Conservation (phyloP, 2,888 invertebrate species). For the Orthosia gothica region DNA sequence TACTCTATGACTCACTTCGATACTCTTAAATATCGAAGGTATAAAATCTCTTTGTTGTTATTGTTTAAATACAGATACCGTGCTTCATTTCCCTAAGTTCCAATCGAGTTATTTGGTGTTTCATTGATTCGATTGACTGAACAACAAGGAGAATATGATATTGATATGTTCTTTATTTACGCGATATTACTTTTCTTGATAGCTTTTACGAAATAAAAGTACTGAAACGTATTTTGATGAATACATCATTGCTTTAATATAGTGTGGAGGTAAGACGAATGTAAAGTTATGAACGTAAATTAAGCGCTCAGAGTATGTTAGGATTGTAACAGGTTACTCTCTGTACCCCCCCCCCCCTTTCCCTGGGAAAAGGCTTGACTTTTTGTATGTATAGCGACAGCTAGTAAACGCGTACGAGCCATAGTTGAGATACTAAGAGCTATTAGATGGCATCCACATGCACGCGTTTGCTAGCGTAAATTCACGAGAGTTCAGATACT, state of each 20-base stretch:
- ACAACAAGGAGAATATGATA: slow-evolving; percentile 17
- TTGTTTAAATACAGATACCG: slow-evolving; percentile 46
- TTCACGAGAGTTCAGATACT: slow-evolving; percentile 1
- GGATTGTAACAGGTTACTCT: no score
- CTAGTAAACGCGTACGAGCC: neutral
- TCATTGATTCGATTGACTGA: slow-evolving; percentile 40
- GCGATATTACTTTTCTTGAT: neutral
- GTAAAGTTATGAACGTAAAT: no score
- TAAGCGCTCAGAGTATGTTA: no score
- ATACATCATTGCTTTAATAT: no score
- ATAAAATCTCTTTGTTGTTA: slow-evolving; percentile 35
- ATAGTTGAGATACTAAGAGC: no score
- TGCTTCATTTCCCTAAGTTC: slow-evolving; percentile 30
- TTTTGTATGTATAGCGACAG: no score
- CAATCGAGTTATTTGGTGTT: slow-evolving; percentile 27
- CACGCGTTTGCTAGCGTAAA: slow-evolving; percentile 16
- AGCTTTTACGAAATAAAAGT: neutral
- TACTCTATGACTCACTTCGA: neutral
- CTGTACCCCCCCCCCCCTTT: no score
- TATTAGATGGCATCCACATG: neutral
- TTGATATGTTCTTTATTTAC: slow-evolving; percentile 13
- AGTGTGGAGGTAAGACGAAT: no score
- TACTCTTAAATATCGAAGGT: slow-evolving; percentile 20
- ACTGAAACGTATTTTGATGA: neutral
- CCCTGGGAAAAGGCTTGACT: no score